Evolutionary conservation across 2,113 vertebrate species (phyloP), one percentile per base, ranked within the genome.

Genomic region (Siniperca knerii): DNA sequence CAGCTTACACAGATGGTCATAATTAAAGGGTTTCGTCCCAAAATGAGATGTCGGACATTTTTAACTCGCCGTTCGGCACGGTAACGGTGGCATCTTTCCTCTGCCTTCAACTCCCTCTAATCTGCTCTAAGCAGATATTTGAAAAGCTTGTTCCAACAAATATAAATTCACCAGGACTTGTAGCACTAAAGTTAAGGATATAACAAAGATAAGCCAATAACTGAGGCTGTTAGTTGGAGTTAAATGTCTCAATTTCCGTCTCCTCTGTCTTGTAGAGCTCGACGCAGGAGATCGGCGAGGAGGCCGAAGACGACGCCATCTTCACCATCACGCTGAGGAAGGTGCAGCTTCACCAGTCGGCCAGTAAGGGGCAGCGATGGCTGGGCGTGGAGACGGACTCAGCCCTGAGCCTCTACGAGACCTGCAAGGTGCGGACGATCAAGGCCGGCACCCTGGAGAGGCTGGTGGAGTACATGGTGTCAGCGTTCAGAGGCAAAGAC

Each of bases 281-380:
- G 91, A 98, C 98, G 55, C 98, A 99, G 97, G 98, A 99, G 97
- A 99, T 99, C 0, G 98, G 97, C 16, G 98, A 99, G 94, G 98
- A 99, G 95, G 96, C 97, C 81, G 97, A 98, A 95, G 97, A 98
- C 61, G 98, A 98, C 0, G 97, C 98, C 60, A 95, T 99, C 94
- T 99, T 98, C 94, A 98, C 97, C 94, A 98, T 99, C 94, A 98
- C 98, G 0, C 96, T 99, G 79, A 96, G 98, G 57, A 99, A 97
- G 89, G 97, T 99, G 86, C 98, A 99, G 95, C 94, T 98, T 42
- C 98, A 98, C 85, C 98, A 98, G 82, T 96, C 97, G 0, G 95
- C 97, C 94, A 97, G 92, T 92, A 99, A 99, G 92, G 98, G 98
- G 42, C 98, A 99, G 95, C 97, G 98, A 29, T 99, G 98, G 98